Conservation (phyloP, 2,888 invertebrate species). For the Amphipyra tragopoginis region DNA sequence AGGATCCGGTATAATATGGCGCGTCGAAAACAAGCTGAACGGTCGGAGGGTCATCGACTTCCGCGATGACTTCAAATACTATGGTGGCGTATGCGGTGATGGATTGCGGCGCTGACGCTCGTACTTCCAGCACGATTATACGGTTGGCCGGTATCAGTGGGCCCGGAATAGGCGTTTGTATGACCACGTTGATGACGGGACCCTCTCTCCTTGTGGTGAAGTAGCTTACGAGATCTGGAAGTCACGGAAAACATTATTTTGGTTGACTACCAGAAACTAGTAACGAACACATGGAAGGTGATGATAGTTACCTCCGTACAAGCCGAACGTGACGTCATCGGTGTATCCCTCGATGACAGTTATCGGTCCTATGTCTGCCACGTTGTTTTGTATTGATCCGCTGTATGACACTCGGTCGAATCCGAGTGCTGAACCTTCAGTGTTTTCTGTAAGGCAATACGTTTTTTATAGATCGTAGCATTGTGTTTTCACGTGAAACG, state of each 20-base stretch:
- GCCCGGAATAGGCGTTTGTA: conserved; percentile 50
- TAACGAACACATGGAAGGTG: neutral
- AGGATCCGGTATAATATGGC: conserved; percentile 55
- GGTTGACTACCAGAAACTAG: neutral
- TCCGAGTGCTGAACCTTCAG: conserved; percentile 3
- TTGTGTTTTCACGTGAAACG: neutral
- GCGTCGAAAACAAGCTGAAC: conserved; percentile 52
- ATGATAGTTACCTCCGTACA: conserved; percentile 24
- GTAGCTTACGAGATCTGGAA: conserved; percentile 45
- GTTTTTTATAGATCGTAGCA: too few species aligned
- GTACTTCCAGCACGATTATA: conserved; percentile 53
- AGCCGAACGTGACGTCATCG: conserved; percentile 48
- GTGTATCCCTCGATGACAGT: conserved; percentile 58
- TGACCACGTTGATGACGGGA: conserved; percentile 37
- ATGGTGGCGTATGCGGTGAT: conserved; percentile 53
- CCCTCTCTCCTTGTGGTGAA: conserved; percentile 36
- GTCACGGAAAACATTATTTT: neutral
- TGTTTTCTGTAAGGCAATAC: conserved; percentile 12
- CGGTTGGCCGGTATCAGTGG: conserved; percentile 45
- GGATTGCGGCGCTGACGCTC: conserved; percentile 49
- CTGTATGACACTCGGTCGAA: conserved; percentile 31
- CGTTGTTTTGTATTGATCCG: conserved; percentile 37
- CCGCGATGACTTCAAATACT: conserved; percentile 48
- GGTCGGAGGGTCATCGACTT: conserved; percentile 9
- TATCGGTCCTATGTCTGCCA: conserved; percentile 52